A percentile compares a stretch with the other conserved stretches of the same genome.
phyloP scores from a whole-genome alignment of 2,888 invertebrate genomes.

The Oligia strigilis region DNA sequence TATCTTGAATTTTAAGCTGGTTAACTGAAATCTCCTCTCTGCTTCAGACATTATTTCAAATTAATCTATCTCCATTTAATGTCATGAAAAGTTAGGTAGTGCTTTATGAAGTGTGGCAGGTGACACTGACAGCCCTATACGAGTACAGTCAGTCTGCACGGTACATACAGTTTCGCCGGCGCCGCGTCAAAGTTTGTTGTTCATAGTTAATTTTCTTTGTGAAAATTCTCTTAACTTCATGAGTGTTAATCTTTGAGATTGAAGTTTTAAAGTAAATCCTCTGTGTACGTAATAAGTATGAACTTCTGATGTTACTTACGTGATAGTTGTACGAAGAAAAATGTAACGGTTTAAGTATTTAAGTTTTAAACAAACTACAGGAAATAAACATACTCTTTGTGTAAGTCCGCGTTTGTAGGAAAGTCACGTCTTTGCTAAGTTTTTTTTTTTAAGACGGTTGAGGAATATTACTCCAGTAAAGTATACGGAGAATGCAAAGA shows the following conservation, averaged over 20 bases:
- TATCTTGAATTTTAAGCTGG: background rate
- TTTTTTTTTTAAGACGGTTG: constrained; percentile 36
- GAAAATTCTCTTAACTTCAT: constrained; percentile 71
- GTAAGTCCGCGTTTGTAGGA: constrained; percentile 40
- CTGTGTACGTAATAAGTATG: constrained; percentile 51
- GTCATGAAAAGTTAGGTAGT: constrained; percentile 1
- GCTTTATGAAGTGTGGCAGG: constrained; percentile 2
- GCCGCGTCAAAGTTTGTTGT: constrained; percentile 67
- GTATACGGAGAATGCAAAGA: constrained; percentile 20
- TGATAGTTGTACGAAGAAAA: constrained; percentile 61
- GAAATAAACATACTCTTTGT: constrained; percentile 57
- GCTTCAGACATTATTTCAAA: background rate
- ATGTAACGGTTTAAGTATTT: constrained; percentile 35
- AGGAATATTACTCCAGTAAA: constrained; percentile 45
- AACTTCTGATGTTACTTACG: constrained; percentile 59
- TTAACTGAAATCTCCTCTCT: background rate
- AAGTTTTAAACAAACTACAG: constrained; percentile 55
- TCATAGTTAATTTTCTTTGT: constrained; percentile 73
- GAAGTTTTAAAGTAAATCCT: constrained; percentile 69
- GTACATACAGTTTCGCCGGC: constrained; percentile 60
- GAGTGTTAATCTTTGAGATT: constrained; percentile 73
- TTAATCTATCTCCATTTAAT: constrained; percentile 18
- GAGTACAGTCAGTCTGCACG: constrained; percentile 48
- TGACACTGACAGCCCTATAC: constrained; percentile 44
- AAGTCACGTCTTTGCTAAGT: constrained; percentile 47